phyloP scores from a whole-genome alignment of 2,113 vertebrate genomes.

The Anhinga anhinga region DNA sequence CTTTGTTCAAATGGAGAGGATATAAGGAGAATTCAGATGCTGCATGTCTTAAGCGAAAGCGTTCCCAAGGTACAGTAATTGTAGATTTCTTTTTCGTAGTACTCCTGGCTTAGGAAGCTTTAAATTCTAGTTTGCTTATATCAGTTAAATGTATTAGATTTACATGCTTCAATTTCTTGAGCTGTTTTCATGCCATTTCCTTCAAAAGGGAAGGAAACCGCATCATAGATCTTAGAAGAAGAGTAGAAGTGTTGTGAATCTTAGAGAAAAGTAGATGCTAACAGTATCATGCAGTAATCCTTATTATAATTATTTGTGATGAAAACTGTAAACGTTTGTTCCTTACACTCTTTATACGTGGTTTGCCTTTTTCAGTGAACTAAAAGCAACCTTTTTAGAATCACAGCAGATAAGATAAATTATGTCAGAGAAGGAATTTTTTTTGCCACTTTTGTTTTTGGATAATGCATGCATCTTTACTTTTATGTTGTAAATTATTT shows the following conservation, averaged over 20 bases:
- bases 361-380: background rate
- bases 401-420: background rate
- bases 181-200: background rate
- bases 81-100: conserved; percentile 54
- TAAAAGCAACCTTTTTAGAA: background rate
- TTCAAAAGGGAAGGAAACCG: conserved; percentile 1
- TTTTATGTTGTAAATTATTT: background rate
- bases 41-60: conserved; percentile 94
- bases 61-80: conserved; percentile 96
- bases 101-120: conserved; percentile 53
- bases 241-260: background rate
- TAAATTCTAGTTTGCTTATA: conserved; percentile 19
- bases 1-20: conserved; percentile 99
- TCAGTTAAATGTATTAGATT: conserved; percentile 14
- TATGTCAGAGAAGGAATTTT: background rate
- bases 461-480: background rate
- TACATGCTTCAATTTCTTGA: background rate
- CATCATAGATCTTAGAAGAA: background rate
- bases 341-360: background rate
- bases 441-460: background rate
- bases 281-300: background rate
- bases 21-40: conserved; percentile 93
- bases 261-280: conserved; percentile 22
- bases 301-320: background rate
- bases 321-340: background rate